phyloP scores from a whole-genome alignment of 2,113 vertebrate species.

The Abramis brama region DNA sequence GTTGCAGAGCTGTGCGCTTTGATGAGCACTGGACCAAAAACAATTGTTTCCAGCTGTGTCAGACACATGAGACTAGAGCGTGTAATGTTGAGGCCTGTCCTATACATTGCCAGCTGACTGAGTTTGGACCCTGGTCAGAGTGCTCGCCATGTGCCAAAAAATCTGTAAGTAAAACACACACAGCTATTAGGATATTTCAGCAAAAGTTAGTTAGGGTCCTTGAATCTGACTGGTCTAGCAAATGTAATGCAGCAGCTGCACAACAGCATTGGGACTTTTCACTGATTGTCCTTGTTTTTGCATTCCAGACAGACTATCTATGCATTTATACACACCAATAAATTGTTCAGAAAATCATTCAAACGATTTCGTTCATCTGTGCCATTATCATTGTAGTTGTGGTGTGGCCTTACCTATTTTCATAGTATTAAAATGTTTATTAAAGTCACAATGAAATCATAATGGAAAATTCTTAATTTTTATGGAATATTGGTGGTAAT shows the following conservation, averaged over 20 bases:
- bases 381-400: not conserved
- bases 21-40: conserved; percentile 79
- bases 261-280: not conserved
- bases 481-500: too few relatives aligned
- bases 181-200: not conserved
- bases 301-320: not conserved
- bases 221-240: not conserved
- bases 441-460: too few relatives aligned
- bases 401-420: not conserved
- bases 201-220: not conserved
- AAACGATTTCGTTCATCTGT: not conserved
- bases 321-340: not conserved
- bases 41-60: conserved; percentile 79
- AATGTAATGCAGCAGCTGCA: not conserved
- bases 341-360: not conserved
- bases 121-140: conserved; percentile 86
- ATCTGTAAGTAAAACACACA: conserved; percentile 72
- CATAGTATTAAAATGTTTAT: not conserved
- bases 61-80: conserved; percentile 67
- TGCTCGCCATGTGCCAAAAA: conserved; percentile 88
- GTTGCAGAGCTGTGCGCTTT: conserved; percentile 70
- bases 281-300: not conserved
- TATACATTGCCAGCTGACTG: conserved; percentile 83
- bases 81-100: conserved; percentile 85
- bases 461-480: too few relatives aligned